Evolutionary conservation across 2,113 vertebrate genomes (phyloP), one percentile per base, ranked within the genome.

Genomic region (Pluvianellus socialis): DNA sequence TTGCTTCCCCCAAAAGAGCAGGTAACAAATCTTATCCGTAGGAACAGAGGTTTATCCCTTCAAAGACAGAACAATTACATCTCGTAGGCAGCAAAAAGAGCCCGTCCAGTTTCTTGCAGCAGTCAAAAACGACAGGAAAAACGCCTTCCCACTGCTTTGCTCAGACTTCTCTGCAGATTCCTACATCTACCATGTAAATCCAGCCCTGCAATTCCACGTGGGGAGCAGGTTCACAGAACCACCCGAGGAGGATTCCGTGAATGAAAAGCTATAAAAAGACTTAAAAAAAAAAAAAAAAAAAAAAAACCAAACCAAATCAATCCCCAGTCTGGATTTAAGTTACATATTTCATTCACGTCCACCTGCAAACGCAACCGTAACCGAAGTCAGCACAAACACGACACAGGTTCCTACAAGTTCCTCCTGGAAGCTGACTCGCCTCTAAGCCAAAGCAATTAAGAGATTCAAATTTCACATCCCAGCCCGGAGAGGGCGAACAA

Each of bases 21-120:
- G 33, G 62, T 42, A 49, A 42, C 21, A 58, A 65, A 66, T 27
- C 40, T 16, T 2, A 13, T 32, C 63, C 9, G 14, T 2, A 42
- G 21, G 45, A 66, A 33, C 0, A 52, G 8, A 65, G 47, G 4
- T 16, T 40, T 35, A 1, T 22, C 10, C 7, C 23, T 28, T 61
- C 17, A 33, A 63, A 50, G 55, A 70, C 6, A 79, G 58, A 63
- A 52, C 10, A 75, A 76, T 10, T 7, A 9, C 11, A 33, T 4
- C 40, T 20, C 8, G 6, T 0, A 61, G 47, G n/a, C 45, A 53
- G 58, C 19, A 52, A 58, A 45, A 83, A 32, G 47, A 61, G 47
- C 23, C 40, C 6, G 1, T 4, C 16, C 35, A 14, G 30, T 30
- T 47, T 55, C 42, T 28, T 38, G 20, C 47, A n/a, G 15, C 30